Evolutionary conservation across 92 coral and sea anemone species (phyloP).

Genomic region (Palythoa grandis): DNA sequence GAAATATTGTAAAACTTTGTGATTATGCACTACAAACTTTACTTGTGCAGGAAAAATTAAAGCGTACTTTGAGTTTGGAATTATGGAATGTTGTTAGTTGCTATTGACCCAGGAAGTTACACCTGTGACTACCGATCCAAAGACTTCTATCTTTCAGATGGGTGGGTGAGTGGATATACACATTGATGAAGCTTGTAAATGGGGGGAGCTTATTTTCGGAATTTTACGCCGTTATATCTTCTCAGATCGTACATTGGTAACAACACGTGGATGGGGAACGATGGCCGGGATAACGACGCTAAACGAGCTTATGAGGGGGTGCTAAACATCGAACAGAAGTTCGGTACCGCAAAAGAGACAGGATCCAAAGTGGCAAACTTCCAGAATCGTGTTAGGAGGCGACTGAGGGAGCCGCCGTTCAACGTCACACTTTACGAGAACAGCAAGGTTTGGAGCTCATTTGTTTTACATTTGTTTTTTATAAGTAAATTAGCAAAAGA

Average conservation of each 20-base stretch:
- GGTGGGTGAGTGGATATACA: too few species aligned
- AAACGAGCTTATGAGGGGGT: conserved; percentile 82
- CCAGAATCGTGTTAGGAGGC: conserved; percentile 67
- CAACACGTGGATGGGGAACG: conserved; percentile 77
- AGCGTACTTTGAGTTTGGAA: too few species aligned
- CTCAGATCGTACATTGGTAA: conserved; percentile 78
- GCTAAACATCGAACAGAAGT: conserved; percentile 80
- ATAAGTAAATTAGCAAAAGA: too few species aligned
- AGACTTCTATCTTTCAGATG: too few species aligned
- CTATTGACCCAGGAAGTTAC: too few species aligned
- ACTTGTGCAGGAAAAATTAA: too few species aligned
- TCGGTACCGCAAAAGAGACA: conserved; percentile 74
- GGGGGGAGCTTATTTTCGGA: too few species aligned
- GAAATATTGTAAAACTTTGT: too few species aligned
- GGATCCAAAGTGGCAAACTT: conserved; percentile 72
- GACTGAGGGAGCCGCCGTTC: conserved; percentile 72
- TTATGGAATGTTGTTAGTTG: too few species aligned
- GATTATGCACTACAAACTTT: too few species aligned
- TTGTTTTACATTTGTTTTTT: not conserved
- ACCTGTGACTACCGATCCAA: too few species aligned
- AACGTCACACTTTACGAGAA: conserved; percentile 66
- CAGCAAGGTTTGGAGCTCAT: conserved; percentile 48
- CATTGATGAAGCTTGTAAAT: too few species aligned
- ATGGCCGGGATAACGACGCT: conserved; percentile 72
- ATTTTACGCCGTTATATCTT: not conserved